phyloP scores from a whole-genome alignment of 2,113 vertebrate species.

The Ceuthmochares aereus region DNA sequence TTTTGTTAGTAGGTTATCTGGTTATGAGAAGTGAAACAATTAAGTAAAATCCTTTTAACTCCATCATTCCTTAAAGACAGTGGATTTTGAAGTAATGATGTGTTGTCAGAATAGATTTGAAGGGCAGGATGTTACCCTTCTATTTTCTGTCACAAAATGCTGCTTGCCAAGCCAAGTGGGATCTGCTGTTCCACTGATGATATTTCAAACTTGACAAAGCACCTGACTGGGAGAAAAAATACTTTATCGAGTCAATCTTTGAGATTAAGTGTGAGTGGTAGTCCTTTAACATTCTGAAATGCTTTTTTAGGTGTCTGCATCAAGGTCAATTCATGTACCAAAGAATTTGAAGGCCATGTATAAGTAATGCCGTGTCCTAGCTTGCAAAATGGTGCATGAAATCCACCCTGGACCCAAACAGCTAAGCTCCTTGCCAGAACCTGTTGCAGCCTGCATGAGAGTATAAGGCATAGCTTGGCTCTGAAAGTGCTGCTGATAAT shows the following conservation, averaged over 20 bases:
- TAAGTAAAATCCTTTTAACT: not conserved
- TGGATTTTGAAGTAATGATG: not conserved
- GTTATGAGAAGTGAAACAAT: not conserved
- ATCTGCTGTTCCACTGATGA: not conserved
- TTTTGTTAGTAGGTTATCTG: not conserved
- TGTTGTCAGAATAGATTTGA: not conserved
- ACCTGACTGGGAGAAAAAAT: not conserved
- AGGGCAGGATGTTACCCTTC: not conserved
- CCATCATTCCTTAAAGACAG: not conserved
- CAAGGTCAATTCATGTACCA: not conserved
- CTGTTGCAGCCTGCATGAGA: not conserved
- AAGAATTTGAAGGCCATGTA: not conserved
- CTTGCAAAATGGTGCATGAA: not conserved
- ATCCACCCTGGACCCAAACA: not conserved
- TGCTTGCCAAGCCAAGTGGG: not conserved
- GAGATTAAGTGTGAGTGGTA: not conserved
- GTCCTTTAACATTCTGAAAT: not conserved
- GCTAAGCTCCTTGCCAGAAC: not conserved
- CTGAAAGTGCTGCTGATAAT: accelerated
- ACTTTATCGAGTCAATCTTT: not conserved
- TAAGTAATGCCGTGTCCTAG: not conserved
- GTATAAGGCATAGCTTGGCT: not conserved
- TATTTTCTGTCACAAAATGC: not conserved
- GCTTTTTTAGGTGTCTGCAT: not conserved
- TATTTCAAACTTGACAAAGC: not conserved